Evolutionary conservation across 2,797 vertebrate species (phyloP), one percentile per base, ranked within the genome.

Genomic region (Melanotaenia nigrans): DNA sequence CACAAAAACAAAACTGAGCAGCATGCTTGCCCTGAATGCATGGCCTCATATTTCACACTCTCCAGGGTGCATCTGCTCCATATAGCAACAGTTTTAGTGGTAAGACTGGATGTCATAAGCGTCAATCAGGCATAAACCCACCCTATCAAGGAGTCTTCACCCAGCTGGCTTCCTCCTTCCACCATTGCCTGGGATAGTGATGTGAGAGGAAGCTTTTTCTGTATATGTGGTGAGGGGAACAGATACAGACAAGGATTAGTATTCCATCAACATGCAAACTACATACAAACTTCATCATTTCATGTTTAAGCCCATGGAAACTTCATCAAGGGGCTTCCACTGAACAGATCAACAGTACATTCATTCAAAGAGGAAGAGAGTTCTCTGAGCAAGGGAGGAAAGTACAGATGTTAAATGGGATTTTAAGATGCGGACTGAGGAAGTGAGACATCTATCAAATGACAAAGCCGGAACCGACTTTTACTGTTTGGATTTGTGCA

Each of bases 141-240:
- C 98, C 97, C 97, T 90, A 99, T 89, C 61, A 99, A 94, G 56
- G 96, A 97, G 66, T 99, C 98, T 71, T 99, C 98, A 36, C 95
- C 96, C 51, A 99, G 88, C 79, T 97, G 96, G 85, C 82, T 75
- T 0, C 96, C 96, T 0, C 97, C 96, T 75, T 99, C 98, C 71
- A 96, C 95, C 96, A 99, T 96, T 1, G 95, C 96, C 86, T 99
- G 98, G 38, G 97, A 97, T 8, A 99, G 94, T 0, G 95, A 95
- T 1, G 97, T 97, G 18, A 99, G 92, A 10, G 98, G 97, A 35
- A 99, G 96, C 68, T 99, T 99, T 92, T 97, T 99, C 98, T 99
- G 68, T 20, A 30, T 14, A 49, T 25, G 60, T n/a, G 45, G 47
- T 22, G 60, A 67, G 42, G 63, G 24, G 30, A 35, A 79, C 55